Base-by-base conservation (phyloP, 1,140 invertebrate species). In the Aleiodes sp. region DNA sequence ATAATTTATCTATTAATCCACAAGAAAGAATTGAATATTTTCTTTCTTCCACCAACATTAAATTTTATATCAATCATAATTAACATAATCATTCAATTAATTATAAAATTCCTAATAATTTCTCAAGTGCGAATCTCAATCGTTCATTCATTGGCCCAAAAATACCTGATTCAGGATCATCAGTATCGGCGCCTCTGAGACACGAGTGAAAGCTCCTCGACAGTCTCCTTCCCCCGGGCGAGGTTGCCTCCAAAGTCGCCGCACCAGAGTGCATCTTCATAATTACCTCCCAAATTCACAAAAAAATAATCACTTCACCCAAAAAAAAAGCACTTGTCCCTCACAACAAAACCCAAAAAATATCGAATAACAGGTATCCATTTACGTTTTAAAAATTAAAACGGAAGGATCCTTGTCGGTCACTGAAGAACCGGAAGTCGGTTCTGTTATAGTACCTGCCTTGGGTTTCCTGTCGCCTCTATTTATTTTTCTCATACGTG, bases 201-300 rank as follows among this genome's bases (percentile, higher is more conserved):
- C 89, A 90, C 46, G 89, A 90, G 83, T 90, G 89, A 79, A 90
- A 90, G 82, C 89, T 90, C 71, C 89, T 86, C n/a, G 89, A 90
- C 9, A 90, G 85, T 37, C 89, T 84, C 71, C 89, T 86, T 75
- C 89, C 89, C 70, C 89, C 88, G 71, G 89, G 89, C 80, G 89
- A 90, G 64, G 81, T 86, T 70, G 85, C 84, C 78, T 89, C 88
- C 84, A 84, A 87, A 81, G 83, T 76, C 65, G 79, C 71, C 73
- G 77, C 75, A 75, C 75, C 75, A 64, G 77, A 67, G n/a, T 35
- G 37, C 43, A 65, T 63, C 62, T 26, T 57, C 37, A 19, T 19
- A n/a, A n/a, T n/a, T n/a, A n/a, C 21, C 14, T 29, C 33, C n/a
- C 4, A 35, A 43, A 41, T 28, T 14, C n/a, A n/a, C n/a, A n/a